Percentiles rank a stretch among this genome's conserved stretches.
phyloP scores from a whole-genome alignment of 2,113 vertebrate genomes.

The Origma solitaria region DNA sequence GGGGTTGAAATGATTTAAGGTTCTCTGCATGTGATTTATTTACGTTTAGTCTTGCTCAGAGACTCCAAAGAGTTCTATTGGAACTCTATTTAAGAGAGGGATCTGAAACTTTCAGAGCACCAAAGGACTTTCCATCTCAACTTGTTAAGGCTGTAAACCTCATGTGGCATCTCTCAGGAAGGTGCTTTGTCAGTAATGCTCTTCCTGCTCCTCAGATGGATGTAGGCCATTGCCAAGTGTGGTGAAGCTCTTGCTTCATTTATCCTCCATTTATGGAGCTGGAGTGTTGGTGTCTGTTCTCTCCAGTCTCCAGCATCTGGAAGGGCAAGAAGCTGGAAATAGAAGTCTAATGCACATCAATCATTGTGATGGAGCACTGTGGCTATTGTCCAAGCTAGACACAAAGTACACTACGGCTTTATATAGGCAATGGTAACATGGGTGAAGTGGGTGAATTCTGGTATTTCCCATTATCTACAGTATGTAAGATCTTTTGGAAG shows the following conservation, averaged over 20 bases:
- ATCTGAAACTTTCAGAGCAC: neutral
- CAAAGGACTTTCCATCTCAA: neutral
- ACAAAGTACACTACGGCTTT: neutral
- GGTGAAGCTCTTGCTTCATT: neutral
- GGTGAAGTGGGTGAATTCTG: neutral
- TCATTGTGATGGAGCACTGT: neutral
- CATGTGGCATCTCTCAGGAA: neutral
- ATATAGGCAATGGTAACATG: neutral
- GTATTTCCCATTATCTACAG: neutral
- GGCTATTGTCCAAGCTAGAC: neutral
- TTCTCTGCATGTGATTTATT: neutral
- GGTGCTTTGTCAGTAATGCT: neutral
- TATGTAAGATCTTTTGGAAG: neutral
- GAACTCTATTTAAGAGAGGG: neutral
- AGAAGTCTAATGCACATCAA: neutral
- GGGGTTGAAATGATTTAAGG: conserved; percentile 41
- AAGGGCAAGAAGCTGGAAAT: neutral
- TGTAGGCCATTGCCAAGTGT: neutral
- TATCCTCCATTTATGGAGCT: neutral
- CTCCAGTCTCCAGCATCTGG: neutral
- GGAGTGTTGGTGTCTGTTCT: neutral
- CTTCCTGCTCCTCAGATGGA: neutral
- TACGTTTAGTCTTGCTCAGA: neutral
- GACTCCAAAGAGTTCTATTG: neutral
- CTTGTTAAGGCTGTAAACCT: neutral